Conservation (phyloP, 2,888 invertebrate genomes). For the Brachypalpus laphriformis region DNA sequence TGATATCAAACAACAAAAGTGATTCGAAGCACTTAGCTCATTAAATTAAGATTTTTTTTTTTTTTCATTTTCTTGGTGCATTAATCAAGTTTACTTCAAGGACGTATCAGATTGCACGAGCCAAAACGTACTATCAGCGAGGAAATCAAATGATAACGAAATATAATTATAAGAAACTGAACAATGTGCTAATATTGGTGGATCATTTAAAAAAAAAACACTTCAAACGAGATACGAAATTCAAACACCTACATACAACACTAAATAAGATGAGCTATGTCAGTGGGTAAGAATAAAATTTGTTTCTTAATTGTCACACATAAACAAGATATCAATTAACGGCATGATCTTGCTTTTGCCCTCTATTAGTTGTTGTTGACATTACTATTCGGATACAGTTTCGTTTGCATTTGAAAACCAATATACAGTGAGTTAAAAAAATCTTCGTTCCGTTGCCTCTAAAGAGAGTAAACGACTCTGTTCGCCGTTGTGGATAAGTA, state of each 20-base stretch:
- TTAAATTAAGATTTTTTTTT: conserved; percentile 4
- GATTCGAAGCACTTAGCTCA: conserved; percentile 30
- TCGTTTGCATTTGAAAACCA: background rate
- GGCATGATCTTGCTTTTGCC: background rate
- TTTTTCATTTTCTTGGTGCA: background rate
- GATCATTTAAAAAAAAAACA: background rate
- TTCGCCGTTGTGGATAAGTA: no score
- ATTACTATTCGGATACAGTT: background rate
- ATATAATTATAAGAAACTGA: background rate
- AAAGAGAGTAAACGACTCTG: no score
- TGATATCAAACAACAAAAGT: conserved; percentile 14
- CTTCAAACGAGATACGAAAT: background rate
- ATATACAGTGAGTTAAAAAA: no score
- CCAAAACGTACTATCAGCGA: background rate
- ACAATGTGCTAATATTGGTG: background rate
- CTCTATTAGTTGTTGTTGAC: background rate
- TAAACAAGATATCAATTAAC: conserved; percentile 6
- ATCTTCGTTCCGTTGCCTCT: no score
- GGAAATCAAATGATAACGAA: background rate
- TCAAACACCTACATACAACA: background rate
- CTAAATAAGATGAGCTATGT: background rate
- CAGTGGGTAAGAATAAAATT: conserved; percentile 11
- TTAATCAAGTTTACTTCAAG: background rate
- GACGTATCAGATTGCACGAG: background rate
- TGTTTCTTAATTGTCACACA: background rate